Evolutionary conservation across 1,140 invertebrate genomes (phyloP).

Genomic region (Ceratosolen fusciceps): DNA sequence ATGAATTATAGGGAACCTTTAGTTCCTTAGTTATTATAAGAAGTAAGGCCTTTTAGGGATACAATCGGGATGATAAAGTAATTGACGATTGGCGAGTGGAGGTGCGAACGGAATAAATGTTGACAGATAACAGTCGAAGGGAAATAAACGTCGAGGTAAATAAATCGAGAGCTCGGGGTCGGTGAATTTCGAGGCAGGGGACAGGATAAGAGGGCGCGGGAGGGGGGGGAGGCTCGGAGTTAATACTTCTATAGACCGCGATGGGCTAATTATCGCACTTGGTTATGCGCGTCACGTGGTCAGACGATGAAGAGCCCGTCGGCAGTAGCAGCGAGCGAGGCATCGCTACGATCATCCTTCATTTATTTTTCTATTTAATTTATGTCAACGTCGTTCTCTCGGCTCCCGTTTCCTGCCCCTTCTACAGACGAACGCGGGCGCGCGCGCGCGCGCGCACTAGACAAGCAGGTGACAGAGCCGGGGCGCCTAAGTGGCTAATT

Average conservation of each 20-base stretch:
- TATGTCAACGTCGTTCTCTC: constrained; percentile 18
- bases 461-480: constrained; percentile 7
- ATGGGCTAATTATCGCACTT: background rate
- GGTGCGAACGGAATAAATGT: too few species aligned
- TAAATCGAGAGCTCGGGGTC: too few species aligned
- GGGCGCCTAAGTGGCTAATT: constrained; percentile 19
- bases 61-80: too few species aligned
- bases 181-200: too few species aligned
- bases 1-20: background rate
- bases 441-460: background rate
- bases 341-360: background rate
- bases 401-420: background rate
- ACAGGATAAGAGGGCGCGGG: too few species aligned
- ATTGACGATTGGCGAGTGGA: too few species aligned
- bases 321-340: background rate
- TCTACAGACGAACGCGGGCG: too few species aligned
- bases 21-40: too few species aligned
- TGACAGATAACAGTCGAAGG: too few species aligned
- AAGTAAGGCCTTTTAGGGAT: too few species aligned
- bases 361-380: background rate
- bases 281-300: background rate
- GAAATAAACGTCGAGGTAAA: too few species aligned
- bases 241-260: background rate
- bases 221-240: too few species aligned
- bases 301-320: background rate